A percentile compares a stretch with the other conserved stretches of the same genome.
phyloP scores from a whole-genome alignment of 2,113 vertebrate genomes.

The Hyla sarda region DNA sequence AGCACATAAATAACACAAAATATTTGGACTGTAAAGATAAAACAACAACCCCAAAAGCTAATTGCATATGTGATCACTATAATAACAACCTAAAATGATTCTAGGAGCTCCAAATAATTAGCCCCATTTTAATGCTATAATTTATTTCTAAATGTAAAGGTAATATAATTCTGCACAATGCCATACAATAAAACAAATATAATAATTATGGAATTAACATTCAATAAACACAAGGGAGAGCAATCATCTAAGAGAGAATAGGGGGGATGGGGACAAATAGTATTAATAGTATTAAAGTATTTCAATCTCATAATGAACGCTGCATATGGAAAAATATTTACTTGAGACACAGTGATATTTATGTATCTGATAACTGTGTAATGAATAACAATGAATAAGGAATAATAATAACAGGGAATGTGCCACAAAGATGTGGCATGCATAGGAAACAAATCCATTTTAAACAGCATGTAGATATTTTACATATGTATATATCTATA shows the following conservation, averaged over 20 bases:
- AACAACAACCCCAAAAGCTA: too few relatives aligned
- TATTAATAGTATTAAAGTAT: constrained; percentile 27
- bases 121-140: background rate
- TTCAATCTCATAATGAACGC: constrained; percentile 22
- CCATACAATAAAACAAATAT: background rate
- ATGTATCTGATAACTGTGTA: background rate
- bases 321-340: constrained; percentile 16
- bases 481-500: background rate
- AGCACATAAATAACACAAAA: too few relatives aligned
- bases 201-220: constrained; percentile 12
- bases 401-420: background rate
- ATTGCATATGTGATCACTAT: background rate
- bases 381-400: background rate
- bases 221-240: background rate
- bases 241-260: background rate
- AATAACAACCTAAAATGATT: background rate
- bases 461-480: constrained; percentile 5
- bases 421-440: background rate
- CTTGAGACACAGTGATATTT: background rate
- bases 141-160: background rate
- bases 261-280: constrained; percentile 6
- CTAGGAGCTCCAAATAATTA: too few relatives aligned
- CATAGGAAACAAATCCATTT: background rate
- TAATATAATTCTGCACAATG: background rate
- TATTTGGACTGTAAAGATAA: too few relatives aligned